A percentile compares a stretch with the other conserved stretches of the same genome.
Evolutionary conservation across 2,888 invertebrate species (phyloP).

Genomic region (Myathropa florea): DNA sequence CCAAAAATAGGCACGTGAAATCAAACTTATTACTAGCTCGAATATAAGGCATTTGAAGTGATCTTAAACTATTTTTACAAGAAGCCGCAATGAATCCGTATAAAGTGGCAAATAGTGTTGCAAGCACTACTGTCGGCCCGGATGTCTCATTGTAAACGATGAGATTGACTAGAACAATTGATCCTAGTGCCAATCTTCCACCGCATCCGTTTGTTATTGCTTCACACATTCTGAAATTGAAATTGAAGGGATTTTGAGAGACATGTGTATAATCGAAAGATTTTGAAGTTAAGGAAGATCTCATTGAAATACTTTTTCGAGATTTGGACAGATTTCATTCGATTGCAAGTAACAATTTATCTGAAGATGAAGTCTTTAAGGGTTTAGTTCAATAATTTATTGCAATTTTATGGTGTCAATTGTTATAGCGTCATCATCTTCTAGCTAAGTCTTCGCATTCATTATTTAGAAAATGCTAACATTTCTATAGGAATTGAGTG

Average conservation of each 20-base stretch:
- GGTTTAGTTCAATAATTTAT: too few relatives aligned
- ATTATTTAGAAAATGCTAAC: too few relatives aligned
- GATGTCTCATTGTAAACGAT: conserved; percentile 80
- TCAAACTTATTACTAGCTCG: conserved; percentile 81
- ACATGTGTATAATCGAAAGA: background rate
- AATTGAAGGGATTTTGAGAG: background rate
- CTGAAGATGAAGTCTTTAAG: too few relatives aligned
- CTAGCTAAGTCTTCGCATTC: too few relatives aligned
- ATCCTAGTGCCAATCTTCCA: conserved; percentile 79
- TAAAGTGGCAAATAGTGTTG: conserved; percentile 77
- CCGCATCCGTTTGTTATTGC: conserved; percentile 78
- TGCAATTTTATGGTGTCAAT: too few relatives aligned
- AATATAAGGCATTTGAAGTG: conserved; percentile 80
- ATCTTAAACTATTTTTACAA: conserved; percentile 78
- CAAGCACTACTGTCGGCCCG: conserved; percentile 77
- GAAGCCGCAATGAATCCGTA: conserved; percentile 79
- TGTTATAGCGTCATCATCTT: too few relatives aligned
- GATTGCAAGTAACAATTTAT: too few relatives aligned
- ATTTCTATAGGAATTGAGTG: too few relatives aligned
- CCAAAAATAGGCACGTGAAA: conserved; percentile 81
- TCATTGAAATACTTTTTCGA: too few relatives aligned
- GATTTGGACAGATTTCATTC: too few relatives aligned
- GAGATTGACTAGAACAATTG: conserved; percentile 78
- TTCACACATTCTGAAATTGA: conserved; percentile 75
- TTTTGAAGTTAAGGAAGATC: too few relatives aligned